Evolutionary conservation across 1,140 invertebrate genomes (phyloP).

Genomic region (Sinonovacula constricta): DNA sequence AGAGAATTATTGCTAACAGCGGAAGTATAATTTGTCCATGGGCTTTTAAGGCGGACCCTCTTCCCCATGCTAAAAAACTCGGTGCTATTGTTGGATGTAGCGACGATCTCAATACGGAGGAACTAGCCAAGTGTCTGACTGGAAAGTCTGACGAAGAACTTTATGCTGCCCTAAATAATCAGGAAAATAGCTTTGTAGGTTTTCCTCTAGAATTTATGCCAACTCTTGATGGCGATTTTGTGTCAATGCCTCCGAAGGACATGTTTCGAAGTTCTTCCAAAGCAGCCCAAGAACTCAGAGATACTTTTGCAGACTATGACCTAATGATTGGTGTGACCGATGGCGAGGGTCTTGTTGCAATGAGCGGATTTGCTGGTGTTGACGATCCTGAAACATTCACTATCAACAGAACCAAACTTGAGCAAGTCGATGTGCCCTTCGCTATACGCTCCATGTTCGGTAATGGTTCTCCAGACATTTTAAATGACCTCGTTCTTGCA

Average conservation of each 20-base stretch:
- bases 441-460: slow-evolving; percentile 1
- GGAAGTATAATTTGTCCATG: slow-evolving; percentile 30
- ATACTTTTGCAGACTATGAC: slow-evolving; percentile 35
- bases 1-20: slow-evolving; percentile 55
- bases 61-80: slow-evolving; percentile 21
- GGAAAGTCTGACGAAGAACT: neutral
- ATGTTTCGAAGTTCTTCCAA: slow-evolving; percentile 17
- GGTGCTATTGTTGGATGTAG: neutral
- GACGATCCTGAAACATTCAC: neutral
- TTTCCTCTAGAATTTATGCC: slow-evolving; percentile 37
- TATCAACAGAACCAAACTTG: neutral
- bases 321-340: slow-evolving; percentile 9
- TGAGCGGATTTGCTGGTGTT: neutral
- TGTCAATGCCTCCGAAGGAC: slow-evolving; percentile 16
- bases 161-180: neutral
- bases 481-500: neutral
- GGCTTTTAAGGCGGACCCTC: neutral
- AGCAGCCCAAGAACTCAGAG: neutral
- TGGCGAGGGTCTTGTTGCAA: slow-evolving; percentile 1
- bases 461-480: slow-evolving; percentile 20
- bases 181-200: neutral
- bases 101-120: neutral
- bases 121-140: neutral
- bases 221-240: slow-evolving; percentile 48
- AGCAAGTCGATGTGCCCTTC: neutral